Evolutionary conservation across 2,888 invertebrate species (phyloP), one percentile per base, ranked within the genome.

Genomic region (Andricus quercusramuli): DNA sequence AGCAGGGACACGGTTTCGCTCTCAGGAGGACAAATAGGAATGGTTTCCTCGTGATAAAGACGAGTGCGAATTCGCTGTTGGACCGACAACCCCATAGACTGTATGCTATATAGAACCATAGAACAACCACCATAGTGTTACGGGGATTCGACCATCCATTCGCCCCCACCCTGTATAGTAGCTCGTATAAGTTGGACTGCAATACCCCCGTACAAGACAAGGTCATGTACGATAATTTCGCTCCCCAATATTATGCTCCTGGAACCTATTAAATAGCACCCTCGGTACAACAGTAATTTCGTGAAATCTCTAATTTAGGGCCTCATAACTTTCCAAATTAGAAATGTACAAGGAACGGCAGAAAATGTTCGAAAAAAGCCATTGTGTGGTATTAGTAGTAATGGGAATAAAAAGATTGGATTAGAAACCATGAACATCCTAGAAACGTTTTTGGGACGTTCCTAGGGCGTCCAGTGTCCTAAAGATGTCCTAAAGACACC

Each of bases 21-120:
- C 89, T 91, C 91, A 91, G 89, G 88, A 90, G 91, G 91, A 91
- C 91, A 91, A 91, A 91, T 90, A 90, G 90, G 85, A 90, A 90
- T 87, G 87, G 89, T 88, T 86, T 83, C 84, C 59, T 77, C 78
- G 76, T 87, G 90, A 89, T 90, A 90, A 90, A 89, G 88, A 90
- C 87, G 85, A 84, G 86, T 86, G 89, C 85, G 88, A 91, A 88
- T 88, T 90, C 86, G 86, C 86, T 86, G 87, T 85, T 83, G 84
- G 84, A 81, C 84, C 84, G 85, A 83, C 85, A 84, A 84, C 84
- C 84, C 82, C 82, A 78, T 51, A 41, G 62, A 62, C 37, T 68
- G 1, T 37, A 13, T 41, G 11, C 41, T 0, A 11, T 41, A 44
- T 25, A 44, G 22, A 41, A 15, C 22, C 22, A 70, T 47, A 70